Evolutionary conservation across 2,888 invertebrate genomes (phyloP).

Genomic region (Brachylomia viminalis): DNA sequence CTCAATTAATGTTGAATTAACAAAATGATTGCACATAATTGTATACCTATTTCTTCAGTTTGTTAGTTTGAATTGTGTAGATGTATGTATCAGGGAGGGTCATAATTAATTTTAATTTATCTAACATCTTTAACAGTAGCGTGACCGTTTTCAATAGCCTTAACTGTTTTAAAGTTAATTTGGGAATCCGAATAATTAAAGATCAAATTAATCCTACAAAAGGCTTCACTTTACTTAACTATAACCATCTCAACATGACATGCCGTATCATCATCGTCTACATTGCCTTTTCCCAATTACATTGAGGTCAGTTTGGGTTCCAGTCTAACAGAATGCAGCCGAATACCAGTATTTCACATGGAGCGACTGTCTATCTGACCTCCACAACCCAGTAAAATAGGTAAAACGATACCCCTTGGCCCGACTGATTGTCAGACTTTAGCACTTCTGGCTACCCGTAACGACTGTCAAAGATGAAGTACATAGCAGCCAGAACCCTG

Average conservation of each 20-base stretch:
- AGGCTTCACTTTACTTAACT: neutral
- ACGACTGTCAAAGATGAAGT: neutral
- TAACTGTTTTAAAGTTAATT: neutral
- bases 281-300: neutral
- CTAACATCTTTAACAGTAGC: neutral
- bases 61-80: neutral
- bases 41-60: neutral
- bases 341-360: neutral
- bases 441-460: neutral
- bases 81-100: neutral
- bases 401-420: neutral
- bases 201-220: neutral
- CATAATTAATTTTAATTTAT: neutral
- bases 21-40: neutral
- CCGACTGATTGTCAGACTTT: neutral
- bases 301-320: neutral
- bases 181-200: neutral
- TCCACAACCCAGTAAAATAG: neutral
- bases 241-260: neutral
- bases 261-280: too few relatives aligned
- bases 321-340: neutral
- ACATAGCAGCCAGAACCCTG: too few relatives aligned
- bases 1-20: neutral
- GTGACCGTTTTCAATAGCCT: neutral
- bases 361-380: neutral